A percentile compares a stretch with the other conserved stretches of the same genome.
Conservation (phyloP, 2,888 invertebrate genomes). For the Drosophila imparisetae region DNA sequence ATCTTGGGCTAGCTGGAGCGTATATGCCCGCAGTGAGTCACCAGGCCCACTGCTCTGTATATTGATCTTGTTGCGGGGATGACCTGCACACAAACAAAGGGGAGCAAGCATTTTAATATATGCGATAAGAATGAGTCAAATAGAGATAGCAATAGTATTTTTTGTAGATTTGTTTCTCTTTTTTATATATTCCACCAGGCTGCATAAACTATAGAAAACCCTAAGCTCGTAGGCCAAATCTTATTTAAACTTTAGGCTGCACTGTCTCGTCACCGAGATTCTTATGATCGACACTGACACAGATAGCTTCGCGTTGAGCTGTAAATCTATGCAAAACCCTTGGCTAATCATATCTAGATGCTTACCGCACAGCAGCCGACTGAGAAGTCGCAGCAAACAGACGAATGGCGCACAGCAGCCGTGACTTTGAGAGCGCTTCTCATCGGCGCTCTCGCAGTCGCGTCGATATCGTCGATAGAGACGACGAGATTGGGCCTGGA, state of each 20-base stretch:
- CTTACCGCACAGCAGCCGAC: conserved; percentile 80
- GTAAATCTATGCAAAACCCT: neutral
- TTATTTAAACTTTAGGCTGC: neutral
- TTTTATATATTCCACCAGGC: neutral
- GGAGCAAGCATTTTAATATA: neutral
- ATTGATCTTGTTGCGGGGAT: conserved; percentile 87
- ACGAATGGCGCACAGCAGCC: conserved; percentile 69
- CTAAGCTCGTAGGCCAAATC: neutral
- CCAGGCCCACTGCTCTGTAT: conserved; percentile 87
- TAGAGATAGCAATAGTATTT: neutral
- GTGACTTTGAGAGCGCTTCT: conserved; percentile 51
- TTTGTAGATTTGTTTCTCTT: neutral
- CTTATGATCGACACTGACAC: neutral
- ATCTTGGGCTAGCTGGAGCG: conserved; percentile 92
- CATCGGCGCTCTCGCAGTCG: conserved; percentile 74
- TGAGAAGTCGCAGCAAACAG: conserved; percentile 66
- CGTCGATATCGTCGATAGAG: conserved; percentile 74
- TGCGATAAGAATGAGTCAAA: neutral
- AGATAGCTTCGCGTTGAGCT: neutral
- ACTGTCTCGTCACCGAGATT: neutral
- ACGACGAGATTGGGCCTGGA: conserved; percentile 66
- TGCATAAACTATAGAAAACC: neutral
- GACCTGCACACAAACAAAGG: conserved; percentile 86
- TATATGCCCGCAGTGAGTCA: conserved; percentile 91
- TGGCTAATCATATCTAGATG: neutral